Evolutionary conservation across 2,113 vertebrate genomes (phyloP).

Genomic region (Scalopus aquaticus): DNA sequence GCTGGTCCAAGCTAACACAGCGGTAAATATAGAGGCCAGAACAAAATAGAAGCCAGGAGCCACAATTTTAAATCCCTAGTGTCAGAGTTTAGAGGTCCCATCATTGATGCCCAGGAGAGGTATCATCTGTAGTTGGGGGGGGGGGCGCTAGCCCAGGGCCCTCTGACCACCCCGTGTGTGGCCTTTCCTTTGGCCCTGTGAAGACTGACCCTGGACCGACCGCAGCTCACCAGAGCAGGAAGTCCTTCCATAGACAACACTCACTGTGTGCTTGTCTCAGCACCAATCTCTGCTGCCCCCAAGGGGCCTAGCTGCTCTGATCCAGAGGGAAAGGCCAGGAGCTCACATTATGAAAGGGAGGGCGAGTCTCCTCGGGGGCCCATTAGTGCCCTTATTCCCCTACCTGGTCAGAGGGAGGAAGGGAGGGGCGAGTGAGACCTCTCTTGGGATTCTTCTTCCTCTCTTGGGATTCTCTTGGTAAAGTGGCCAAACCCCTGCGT

Average conservation of each 20-base stretch:
- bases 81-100: background rate
- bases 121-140: background rate
- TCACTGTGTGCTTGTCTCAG: background rate
- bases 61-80: background rate
- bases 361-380: background rate
- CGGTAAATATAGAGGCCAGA: background rate
- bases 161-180: background rate
- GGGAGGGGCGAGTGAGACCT: background rate
- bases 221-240: background rate
- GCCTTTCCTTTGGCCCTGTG: background rate
- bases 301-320: background rate
- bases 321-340: background rate
- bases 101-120: background rate
- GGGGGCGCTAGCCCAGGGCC: background rate
- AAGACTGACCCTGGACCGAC: background rate
- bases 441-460: background rate
- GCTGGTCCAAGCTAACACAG: background rate
- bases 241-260: background rate
- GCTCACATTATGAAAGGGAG: background rate
- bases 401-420: background rate
- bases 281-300: background rate
- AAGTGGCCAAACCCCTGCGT: background rate
- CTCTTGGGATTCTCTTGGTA: background rate
- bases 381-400: background rate
- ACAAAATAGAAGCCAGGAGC: background rate